Percentiles rank a stretch among this genome's conserved stretches.
These are phyloP conservation scores for Brachionus asplanchnoidis DNA, from an alignment of 1,140 invertebrate species.

Conservation along the genomic window DNA sequence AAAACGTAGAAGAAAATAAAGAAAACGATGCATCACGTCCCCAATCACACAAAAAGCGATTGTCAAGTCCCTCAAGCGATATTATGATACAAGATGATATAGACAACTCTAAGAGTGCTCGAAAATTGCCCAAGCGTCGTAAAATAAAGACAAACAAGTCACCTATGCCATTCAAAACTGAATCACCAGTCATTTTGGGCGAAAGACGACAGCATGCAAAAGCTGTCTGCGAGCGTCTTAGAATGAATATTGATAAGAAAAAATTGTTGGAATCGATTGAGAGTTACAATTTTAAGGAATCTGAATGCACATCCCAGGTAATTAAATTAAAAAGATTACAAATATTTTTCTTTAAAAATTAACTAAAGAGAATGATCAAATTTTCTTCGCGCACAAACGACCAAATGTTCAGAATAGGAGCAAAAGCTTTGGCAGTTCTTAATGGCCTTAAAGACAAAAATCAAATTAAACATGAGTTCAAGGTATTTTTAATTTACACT, in stretches of 20 bases:
- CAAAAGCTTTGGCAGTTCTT: neutral
- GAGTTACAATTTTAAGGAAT: neutral
- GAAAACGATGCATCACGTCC: no score
- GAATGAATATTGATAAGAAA: neutral
- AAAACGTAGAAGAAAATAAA: no score
- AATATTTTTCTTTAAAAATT: neutral
- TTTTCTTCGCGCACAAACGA: neutral
- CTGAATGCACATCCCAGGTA: neutral
- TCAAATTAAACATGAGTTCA: neutral
- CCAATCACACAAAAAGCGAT: no score
- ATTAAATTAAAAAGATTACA: neutral
- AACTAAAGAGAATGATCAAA: neutral
- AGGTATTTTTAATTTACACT: neutral
- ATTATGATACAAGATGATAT: no score
- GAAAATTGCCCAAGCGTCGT: no score
- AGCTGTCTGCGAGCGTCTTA: no score
- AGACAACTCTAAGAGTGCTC: no score
- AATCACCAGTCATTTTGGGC: no score
- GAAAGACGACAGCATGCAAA: no score
- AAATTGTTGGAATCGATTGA: slow-evolving; percentile 21
- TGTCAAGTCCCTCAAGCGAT: no score
- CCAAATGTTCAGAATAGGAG: slow-evolving; percentile 6
- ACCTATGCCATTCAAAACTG: no score
- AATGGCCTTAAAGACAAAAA: neutral
- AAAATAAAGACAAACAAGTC: no score